These are phyloP conservation scores for Drosophila ironensis DNA, from an alignment of 1,140 invertebrate species.

Conservation along the genomic window DNA sequence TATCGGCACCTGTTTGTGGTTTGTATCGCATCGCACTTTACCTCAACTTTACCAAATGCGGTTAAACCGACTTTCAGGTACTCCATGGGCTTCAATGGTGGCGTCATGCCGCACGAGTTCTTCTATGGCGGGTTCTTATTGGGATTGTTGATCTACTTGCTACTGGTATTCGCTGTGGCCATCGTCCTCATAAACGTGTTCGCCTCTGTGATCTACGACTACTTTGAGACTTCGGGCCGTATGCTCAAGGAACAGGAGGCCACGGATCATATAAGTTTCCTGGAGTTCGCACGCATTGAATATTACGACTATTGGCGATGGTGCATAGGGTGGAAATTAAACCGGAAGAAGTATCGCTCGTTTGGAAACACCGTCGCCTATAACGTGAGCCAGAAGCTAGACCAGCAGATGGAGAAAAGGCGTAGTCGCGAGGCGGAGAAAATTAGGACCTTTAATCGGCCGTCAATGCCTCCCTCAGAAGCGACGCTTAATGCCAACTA, in stretches of 20 bases:
- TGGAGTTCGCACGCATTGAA: slow-evolving; percentile 52
- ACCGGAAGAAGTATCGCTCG: slow-evolving; percentile 2
- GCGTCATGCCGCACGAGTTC: slow-evolving; percentile 15
- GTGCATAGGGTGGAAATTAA: neutral
- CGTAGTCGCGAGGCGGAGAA: too few species aligned
- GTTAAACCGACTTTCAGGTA: too few species aligned
- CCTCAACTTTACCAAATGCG: too few species aligned
- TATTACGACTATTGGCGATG: neutral
- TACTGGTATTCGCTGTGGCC: slow-evolving; percentile 43
- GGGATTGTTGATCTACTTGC: slow-evolving; percentile 40
- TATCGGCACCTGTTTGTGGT: slow-evolving; percentile 48
- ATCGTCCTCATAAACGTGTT: slow-evolving; percentile 65
- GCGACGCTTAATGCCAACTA: slow-evolving; percentile 14
- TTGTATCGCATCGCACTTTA: neutral
- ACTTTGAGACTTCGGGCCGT: slow-evolving; percentile 24
- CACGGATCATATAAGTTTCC: slow-evolving; percentile 32
- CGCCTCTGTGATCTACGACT: slow-evolving; percentile 45
- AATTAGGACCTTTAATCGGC: too few species aligned
- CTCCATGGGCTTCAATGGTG: slow-evolving; percentile 43
- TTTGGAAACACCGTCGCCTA: slow-evolving; percentile 35
- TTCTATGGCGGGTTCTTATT: slow-evolving; percentile 39
- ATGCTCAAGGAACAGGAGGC: neutral
- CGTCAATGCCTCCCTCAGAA: too few species aligned
- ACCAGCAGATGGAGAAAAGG: neutral
- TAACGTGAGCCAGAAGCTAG: slow-evolving; percentile 19